Conservation (phyloP, 2,797 vertebrate species). For the Rhabdophis nuchalis region DNA sequence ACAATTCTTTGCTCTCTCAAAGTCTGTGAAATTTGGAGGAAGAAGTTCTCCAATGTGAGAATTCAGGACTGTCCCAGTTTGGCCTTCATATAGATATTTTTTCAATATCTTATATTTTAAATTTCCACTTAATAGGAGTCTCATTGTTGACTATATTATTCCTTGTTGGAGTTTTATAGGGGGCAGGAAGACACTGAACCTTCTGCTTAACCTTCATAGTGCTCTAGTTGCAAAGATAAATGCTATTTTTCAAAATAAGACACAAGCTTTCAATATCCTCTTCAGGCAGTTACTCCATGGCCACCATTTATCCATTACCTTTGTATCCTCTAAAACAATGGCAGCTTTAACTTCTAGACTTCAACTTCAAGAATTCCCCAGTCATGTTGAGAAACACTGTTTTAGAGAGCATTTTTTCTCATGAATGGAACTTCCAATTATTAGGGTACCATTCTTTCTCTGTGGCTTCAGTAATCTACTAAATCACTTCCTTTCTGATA, state of each 20-base stretch:
- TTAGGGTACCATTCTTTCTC: neutral
- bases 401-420: neutral
- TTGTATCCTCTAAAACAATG: no score
- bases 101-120: neutral
- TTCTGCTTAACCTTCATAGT: neutral
- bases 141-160: neutral
- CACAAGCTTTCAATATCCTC: neutral
- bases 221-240: neutral
- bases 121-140: neutral
- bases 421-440: neutral
- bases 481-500: neutral
- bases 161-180: no score
- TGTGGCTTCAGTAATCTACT: neutral
- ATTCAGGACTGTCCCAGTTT: neutral
- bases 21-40: neutral
- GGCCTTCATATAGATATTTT: neutral
- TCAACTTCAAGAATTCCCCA: no score
- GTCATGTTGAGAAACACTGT: neutral
- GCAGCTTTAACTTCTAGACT: no score
- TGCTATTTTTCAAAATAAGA: neutral
- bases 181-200: no score
- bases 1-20: neutral
- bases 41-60: neutral
- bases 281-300: neutral
- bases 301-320: neutral